phyloP scores from a whole-genome alignment of 23 tunicate species.

The Styela plicata region DNA sequence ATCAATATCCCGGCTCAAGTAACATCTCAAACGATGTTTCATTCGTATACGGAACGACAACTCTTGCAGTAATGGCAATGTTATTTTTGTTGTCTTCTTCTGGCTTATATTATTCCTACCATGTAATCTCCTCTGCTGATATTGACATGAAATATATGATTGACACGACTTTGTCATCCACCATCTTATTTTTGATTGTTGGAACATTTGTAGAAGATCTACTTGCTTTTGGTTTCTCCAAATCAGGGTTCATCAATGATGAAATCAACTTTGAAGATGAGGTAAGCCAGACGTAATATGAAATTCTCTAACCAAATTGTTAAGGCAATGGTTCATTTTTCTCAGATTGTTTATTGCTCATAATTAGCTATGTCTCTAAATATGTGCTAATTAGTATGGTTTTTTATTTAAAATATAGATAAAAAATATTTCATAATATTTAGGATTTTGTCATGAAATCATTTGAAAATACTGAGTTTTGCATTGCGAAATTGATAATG shows the following conservation, averaged over 20 bases:
- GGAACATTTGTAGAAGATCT: constrained; percentile 15
- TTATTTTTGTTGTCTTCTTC: background rate
- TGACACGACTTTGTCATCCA: background rate
- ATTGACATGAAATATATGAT: constrained; percentile 7
- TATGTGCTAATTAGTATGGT: too few species aligned
- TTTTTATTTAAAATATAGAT: too few species aligned
- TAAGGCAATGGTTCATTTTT: too few species aligned
- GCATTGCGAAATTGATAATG: too few species aligned
- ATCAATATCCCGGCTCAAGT: background rate
- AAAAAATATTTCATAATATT: too few species aligned
- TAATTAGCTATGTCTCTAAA: too few species aligned
- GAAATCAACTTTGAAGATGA: constrained; percentile 14
- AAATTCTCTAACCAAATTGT: too few species aligned
- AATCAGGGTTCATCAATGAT: background rate
- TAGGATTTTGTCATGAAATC: too few species aligned
- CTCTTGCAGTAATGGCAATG: background rate
- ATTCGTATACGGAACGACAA: background rate
- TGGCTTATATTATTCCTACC: background rate
- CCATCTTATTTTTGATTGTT: background rate
- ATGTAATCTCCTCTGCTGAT: background rate
- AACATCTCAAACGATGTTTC: background rate
- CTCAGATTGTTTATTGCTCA: too few species aligned
- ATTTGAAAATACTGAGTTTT: too few species aligned
- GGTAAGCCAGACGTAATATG: too few species aligned
- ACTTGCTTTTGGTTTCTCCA: background rate